Base-by-base conservation (phyloP, 23 tunicate genomes). In the Trididemnum nubilum region DNA sequence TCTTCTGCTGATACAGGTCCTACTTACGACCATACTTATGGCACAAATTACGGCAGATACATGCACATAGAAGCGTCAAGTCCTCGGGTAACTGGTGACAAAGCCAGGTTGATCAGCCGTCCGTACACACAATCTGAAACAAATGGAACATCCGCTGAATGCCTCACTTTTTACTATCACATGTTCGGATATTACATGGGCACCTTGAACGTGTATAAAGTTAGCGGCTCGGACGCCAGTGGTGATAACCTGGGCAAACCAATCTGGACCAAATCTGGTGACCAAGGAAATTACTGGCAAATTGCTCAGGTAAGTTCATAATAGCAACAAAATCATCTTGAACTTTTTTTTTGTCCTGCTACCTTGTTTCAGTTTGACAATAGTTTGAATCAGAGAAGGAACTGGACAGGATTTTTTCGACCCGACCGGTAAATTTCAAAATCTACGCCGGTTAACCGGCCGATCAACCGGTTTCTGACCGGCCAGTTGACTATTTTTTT, bases 221-320 rank as follows among this genome's bases (percentile, higher is more conserved):
- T 71, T 31, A 37, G 39, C 0, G 93, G 87, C 0, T n/a, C 81
- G 12, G 24, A 57, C 51, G 49, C 35, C 2, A 82, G 87, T 0
- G 87, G 80, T 0, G 40, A 52, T 23, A 61, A 71, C 0, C 72
- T 81, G 25, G 86, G 86, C 25, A 33, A 29, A 23, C 86, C 96
- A 0, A 61, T 90, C 21, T 91, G 86, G 86, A 35, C 37, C 7
- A 51, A 51, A 28, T 49, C 76, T 35, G 98, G 93, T 3, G 65
- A 93, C 79, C 98, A 93, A 80, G 98, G 98, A 59, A 87, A 93
- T 71, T 80, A 86, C n/a, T 93, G 98, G 98, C 94, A 70, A n/a
- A 81, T 88, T 34, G 93, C 98, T 50, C 93, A 87, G 90, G 98
- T 93, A n/a, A 24, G 64, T 38, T 80, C n/a, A n/a, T n/a, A n/a